Conservation (phyloP, 2,888 invertebrate genomes). For the Myopa testacea region DNA sequence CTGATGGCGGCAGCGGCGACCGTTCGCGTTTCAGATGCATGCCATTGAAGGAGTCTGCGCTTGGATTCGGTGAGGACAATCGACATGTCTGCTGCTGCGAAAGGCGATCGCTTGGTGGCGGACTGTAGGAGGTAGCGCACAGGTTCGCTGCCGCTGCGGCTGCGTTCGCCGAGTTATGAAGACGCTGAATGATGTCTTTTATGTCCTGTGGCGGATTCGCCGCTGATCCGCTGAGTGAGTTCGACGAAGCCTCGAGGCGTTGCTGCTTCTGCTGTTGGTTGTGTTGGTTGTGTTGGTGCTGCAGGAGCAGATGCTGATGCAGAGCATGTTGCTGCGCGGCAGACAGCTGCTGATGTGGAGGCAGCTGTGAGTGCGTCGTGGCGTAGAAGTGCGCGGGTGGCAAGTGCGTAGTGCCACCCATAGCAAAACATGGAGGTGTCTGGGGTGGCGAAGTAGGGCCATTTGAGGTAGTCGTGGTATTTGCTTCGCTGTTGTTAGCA, state of each 20-base stretch:
- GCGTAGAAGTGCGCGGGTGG: slow-evolving; percentile 48
- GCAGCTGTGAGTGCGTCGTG: slow-evolving; percentile 49
- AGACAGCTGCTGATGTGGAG: slow-evolving; percentile 51
- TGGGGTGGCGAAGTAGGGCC: slow-evolving; percentile 62
- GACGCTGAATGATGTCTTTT: slow-evolving; percentile 63
- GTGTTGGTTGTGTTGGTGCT: slow-evolving; percentile 51
- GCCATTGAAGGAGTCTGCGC: slow-evolving; percentile 48
- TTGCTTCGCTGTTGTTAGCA: slow-evolving; percentile 43
- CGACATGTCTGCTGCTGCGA: slow-evolving; percentile 53
- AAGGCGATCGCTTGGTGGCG: slow-evolving; percentile 45
- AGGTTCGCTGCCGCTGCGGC: slow-evolving; percentile 57
- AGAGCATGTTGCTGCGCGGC: slow-evolving; percentile 62
- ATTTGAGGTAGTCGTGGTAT: slow-evolving; percentile 44
- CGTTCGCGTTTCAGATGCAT: slow-evolving; percentile 62
- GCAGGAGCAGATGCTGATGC: slow-evolving; percentile 61
- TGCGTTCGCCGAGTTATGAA: slow-evolving; percentile 63
- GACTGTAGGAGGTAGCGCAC: slow-evolving; percentile 54
- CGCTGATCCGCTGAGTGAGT: slow-evolving; percentile 48
- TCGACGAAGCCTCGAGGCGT: slow-evolving; percentile 53
- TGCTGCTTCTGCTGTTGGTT: slow-evolving; percentile 47
- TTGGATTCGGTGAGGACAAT: slow-evolving; percentile 50
- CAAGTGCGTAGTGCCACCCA: slow-evolving; percentile 44
- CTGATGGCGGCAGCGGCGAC: slow-evolving; percentile 59
- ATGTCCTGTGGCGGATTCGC: neutral
- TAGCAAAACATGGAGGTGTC: slow-evolving; percentile 56